Base-by-base conservation (phyloP, 2,888 invertebrate genomes). In the Agrochola circellaris region DNA sequence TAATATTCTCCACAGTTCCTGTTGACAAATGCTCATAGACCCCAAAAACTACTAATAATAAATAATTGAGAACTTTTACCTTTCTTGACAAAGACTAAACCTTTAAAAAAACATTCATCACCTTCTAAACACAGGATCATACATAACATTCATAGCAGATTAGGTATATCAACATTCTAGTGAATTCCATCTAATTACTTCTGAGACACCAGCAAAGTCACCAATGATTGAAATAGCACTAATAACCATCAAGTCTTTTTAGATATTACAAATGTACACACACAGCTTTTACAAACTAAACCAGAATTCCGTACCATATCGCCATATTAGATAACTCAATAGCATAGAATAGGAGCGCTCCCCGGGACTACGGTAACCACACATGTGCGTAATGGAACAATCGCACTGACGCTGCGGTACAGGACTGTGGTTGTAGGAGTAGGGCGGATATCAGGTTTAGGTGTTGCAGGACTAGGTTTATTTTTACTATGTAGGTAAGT, bases 361-460 rank as follows among this genome's bases (percentile, higher is more conserved):
- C 30, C 56, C 34, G 6, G 56, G 58, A 75, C 65, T 42, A 15
- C n/a, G 17, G 61, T 79, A 79, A 86, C 86, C 85, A 87, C 86
- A 88, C 81, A 88, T 88, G 86, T 89, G 79, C 83, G 82, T 83
- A 88, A 88, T 83, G 84, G 82, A 90, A 91, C 91, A 90, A 90
- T 90, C 81, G 86, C 64, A 78, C 82, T 76, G 77, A 83, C 82
- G 82, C 87, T 85, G 85, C 82, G 30, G 66, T 54, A 67, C 64
- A 51, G 74, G 73, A 79, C 74, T 69, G 64, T 74, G 66, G 61
- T 77, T 79, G 62, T 68, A 48, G 58, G 58, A 66, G 61, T 75
- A 77, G 73, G 71, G 60, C 2, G 0, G 13, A 38, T 20, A 84
- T 76, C 38, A 11, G 20, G 7, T 13, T 13, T 1, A 17, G 17